These are phyloP conservation scores for Chorisops tibialis DNA, from an alignment of 2,888 invertebrate species.

Conservation along the genomic window DNA sequence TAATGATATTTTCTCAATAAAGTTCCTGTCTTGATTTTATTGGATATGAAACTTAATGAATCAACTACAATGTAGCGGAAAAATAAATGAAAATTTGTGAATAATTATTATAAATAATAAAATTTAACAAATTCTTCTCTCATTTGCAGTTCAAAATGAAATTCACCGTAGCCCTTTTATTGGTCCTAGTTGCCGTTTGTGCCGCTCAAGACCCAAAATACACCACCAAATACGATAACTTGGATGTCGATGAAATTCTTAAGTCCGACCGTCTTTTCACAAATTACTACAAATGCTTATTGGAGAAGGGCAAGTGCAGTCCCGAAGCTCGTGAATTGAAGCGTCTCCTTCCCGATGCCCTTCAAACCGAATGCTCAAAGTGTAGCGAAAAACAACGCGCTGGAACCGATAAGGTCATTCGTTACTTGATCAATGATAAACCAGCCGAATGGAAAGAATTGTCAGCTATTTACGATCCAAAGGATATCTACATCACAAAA, in stretches of 20 bases:
- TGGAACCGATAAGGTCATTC: slow-evolving; percentile 63
- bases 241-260: slow-evolving; percentile 15
- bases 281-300: slow-evolving; percentile 52
- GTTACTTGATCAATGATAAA: slow-evolving; percentile 64
- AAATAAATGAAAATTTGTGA: too few relatives aligned
- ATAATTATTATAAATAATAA: too few relatives aligned
- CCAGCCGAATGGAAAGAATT: slow-evolving; percentile 63
- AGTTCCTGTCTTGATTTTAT: too few relatives aligned
- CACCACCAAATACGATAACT: slow-evolving; percentile 18
- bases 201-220: slow-evolving; percentile 5
- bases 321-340: slow-evolving; percentile 68
- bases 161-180: slow-evolving; percentile 10
- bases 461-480: slow-evolving; percentile 66
- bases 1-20: too few relatives aligned
- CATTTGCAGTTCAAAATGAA: slow-evolving; percentile 6
- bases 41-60: too few relatives aligned
- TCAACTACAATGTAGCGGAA: too few relatives aligned
- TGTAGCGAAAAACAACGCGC: slow-evolving; percentile 65
- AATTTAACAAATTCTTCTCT: background rate
- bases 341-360: slow-evolving; percentile 69
- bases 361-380: slow-evolving; percentile 63
- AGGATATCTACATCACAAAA: slow-evolving; percentile 61
- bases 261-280: slow-evolving; percentile 16
- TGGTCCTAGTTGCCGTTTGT: slow-evolving; percentile 7
- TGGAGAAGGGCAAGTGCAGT: slow-evolving; percentile 63